phyloP scores from a whole-genome alignment of 2,888 invertebrate species.

The Oasisia sp. region DNA sequence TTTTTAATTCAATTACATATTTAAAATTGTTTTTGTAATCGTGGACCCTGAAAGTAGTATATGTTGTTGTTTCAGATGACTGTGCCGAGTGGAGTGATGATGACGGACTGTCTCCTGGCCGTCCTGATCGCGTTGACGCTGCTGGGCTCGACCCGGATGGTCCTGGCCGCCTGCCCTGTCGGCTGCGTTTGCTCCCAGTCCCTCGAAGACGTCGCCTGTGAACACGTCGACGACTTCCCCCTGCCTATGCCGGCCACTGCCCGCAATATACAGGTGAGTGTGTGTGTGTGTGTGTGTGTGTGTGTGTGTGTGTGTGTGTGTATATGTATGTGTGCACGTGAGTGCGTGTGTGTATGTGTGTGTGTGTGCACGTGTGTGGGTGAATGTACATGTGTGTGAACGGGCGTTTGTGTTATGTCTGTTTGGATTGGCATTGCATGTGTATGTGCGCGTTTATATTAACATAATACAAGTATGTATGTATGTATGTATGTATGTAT shows the following conservation, averaged over 20 bases:
- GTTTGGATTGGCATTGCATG: no score
- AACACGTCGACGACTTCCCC: background rate
- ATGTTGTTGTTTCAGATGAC: background rate
- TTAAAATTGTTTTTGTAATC: no score
- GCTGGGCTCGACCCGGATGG: background rate
- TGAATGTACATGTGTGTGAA: no score
- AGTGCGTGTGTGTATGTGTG: background rate
- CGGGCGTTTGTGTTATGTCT: no score
- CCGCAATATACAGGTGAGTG: background rate
- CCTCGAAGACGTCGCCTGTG: background rate
- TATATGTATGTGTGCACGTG: no score
- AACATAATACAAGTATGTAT: no score
- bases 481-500: no score
- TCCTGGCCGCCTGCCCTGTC: background rate
- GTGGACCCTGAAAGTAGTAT: background rate
- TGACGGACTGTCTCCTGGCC: background rate
- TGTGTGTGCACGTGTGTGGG: background rate
- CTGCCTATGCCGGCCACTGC: background rate
- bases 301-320: no score
- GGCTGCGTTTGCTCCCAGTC: background rate
- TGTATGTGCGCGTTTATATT: no score
- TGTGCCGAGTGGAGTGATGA: background rate
- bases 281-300: no score
- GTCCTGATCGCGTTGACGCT: background rate
- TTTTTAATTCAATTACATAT: no score